Evolutionary conservation across 1,140 invertebrate species (phyloP), one percentile per base, ranked within the genome.

Genomic region (Calephelis virginiensis): DNA sequence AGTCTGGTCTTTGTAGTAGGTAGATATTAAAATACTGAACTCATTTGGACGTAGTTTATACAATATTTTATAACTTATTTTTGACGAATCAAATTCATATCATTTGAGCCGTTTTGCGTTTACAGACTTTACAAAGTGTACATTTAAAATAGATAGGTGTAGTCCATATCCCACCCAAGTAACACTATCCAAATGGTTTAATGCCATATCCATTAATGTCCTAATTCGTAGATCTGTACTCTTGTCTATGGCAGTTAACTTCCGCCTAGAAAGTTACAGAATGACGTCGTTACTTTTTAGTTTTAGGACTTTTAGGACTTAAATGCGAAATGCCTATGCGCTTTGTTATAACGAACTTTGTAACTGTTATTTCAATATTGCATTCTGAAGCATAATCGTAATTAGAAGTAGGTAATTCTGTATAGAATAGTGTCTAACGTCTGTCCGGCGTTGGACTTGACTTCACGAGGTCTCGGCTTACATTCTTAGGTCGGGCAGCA

Each of bases 201-300:
- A 40, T 61, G n/a, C 60, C 37, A 0, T 61, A 45, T 61, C 45
- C 13, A 47, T 46, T 61, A 43, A 61, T 61, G 60, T 61, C 13
- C 7, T 61, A n/a, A 46, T 80, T 79, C 70, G 48, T 70, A 68
- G 63, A 63, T 80, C 70, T 12, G 14, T 8, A 71, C 40, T 40
- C 62, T 50, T 68, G 71, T 71, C 77, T 80, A 80, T 77, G 75
- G 77, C 72, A 80, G 72, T 76, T 73, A 80, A 76, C 73, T 64
- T 70, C 68, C 73, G 77, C 78, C 80, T 78, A 77, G 76, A 70
- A 81, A 80, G 77, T 83, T 81, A 76, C 79, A 75, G 82, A 84
- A 84, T 77, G 76, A 67, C 67, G 78, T 76, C 73, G 73, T 83
- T 83, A 83, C 77, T 81, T 84, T 81, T 84, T 84, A 82, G 80